Evolutionary conservation across 2,888 invertebrate species (phyloP).

Genomic region (Drosophila greeni): DNA sequence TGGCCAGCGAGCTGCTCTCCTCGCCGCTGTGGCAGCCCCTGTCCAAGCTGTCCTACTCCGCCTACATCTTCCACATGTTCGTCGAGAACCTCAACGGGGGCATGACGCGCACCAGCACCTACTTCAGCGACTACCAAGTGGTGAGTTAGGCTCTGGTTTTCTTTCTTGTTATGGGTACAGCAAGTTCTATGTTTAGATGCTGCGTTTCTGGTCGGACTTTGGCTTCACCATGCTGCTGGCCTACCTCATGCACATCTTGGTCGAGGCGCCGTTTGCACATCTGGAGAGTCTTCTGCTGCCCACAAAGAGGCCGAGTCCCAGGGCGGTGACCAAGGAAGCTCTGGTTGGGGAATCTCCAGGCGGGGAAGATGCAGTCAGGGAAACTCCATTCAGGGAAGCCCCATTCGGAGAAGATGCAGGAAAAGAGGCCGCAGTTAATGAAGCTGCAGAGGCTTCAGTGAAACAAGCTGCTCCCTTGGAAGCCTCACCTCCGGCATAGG

Average conservation of each 20-base stretch:
- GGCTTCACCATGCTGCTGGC: slow-evolving; percentile 63
- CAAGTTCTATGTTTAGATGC: slow-evolving; percentile 44
- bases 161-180: background rate
- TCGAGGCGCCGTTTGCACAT: slow-evolving; percentile 56
- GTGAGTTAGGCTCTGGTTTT: slow-evolving; percentile 20
- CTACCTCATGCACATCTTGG: slow-evolving; percentile 49
- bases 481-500: background rate
- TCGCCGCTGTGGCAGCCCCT: slow-evolving; percentile 74
- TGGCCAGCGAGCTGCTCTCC: slow-evolving; percentile 66
- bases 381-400: background rate
- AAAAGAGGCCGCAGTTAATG: too few species aligned
- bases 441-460: background rate
- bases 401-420: too few species aligned
- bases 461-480: background rate
- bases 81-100: slow-evolving; percentile 56
- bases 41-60: slow-evolving; percentile 69
- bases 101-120: slow-evolving; percentile 53
- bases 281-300: slow-evolving; percentile 44
- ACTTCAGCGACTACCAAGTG: slow-evolving; percentile 67
- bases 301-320: slow-evolving; percentile 20
- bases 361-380: too few species aligned
- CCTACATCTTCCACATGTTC: slow-evolving; percentile 73
- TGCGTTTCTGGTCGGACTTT: slow-evolving; percentile 72
- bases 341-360: background rate
- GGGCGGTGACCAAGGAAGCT: background rate